These are phyloP conservation scores for Mallotus villosus DNA, from an alignment of 2,797 vertebrate genomes.

Conservation along the genomic window DNA sequence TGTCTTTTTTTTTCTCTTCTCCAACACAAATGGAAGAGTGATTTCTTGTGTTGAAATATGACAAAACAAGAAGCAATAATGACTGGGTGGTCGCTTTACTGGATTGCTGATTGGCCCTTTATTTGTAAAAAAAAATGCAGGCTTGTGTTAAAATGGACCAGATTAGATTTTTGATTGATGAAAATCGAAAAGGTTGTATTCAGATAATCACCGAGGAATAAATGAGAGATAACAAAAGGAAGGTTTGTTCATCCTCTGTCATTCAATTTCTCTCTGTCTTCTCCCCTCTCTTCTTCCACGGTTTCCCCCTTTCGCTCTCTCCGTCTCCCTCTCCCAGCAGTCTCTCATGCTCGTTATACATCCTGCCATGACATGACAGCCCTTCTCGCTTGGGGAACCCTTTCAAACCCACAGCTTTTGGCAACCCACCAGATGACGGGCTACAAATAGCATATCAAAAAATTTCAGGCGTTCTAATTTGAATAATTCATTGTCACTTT, in stretches of 20 bases:
- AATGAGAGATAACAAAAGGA: constrained; percentile 28
- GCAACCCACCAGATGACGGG: constrained; percentile 51
- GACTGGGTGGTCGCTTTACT: constrained; percentile 25
- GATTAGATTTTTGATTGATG: background rate
- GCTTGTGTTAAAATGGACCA: constrained; percentile 16
- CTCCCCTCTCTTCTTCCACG: constrained; percentile 7
- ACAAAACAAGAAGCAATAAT: constrained; percentile 28
- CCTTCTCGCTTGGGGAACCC: constrained; percentile 59
- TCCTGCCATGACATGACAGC: constrained; percentile 57
- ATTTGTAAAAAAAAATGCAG: constrained; percentile 26
- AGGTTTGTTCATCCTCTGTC: constrained; percentile 30
- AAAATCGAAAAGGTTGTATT: constrained; percentile 3
- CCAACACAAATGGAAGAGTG: background rate
- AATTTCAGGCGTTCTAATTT: constrained; percentile 57
- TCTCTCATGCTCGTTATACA: constrained; percentile 48
- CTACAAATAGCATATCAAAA: constrained; percentile 67
- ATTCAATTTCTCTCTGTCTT: constrained; percentile 21
- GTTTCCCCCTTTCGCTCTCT: background rate
- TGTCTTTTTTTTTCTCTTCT: constrained; percentile 8
- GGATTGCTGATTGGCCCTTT: constrained; percentile 34
- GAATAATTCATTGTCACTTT: constrained; percentile 64
- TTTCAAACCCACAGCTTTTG: constrained; percentile 60
- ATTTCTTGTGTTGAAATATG: constrained; percentile 18
- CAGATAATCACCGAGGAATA: constrained; percentile 19
- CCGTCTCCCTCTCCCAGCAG: constrained; percentile 20